These are phyloP conservation scores for Amblyraja radiata DNA, from an alignment of 2,797 vertebrate genomes.

Conservation along the genomic window DNA sequence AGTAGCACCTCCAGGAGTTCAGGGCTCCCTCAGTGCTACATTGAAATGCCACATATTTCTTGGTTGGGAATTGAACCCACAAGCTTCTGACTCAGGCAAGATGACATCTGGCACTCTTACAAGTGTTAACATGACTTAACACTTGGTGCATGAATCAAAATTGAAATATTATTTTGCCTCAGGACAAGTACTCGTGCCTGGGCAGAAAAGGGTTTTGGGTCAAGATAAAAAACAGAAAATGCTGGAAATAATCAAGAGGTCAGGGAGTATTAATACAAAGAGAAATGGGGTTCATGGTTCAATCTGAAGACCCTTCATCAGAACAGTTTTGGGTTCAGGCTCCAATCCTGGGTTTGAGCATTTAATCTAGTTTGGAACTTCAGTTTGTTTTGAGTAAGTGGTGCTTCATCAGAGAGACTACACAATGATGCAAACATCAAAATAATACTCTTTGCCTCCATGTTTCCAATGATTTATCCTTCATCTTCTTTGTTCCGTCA, in stretches of 20 bases:
- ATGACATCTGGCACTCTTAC: too few relatives aligned
- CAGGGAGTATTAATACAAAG: too few relatives aligned
- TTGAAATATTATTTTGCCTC: background rate
- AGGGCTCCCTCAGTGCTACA: background rate
- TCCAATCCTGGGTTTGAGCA: background rate
- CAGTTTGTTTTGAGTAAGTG: background rate
- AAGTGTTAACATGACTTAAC: background rate
- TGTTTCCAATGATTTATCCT: background rate
- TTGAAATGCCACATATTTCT: background rate
- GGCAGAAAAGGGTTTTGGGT: background rate
- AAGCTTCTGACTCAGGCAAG: background rate
- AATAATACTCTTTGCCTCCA: too few relatives aligned
- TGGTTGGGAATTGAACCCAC: background rate
- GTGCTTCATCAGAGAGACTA: background rate
- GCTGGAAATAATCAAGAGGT: too few relatives aligned
- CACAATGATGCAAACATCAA: background rate
- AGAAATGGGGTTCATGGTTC: too few relatives aligned
- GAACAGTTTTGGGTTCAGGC: background rate
- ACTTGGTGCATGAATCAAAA: too few relatives aligned
- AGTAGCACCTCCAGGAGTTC: background rate
- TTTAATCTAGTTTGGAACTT: background rate
- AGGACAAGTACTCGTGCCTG: background rate
- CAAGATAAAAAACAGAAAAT: background rate
- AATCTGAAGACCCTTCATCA: too few relatives aligned
- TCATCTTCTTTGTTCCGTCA: background rate